Evolutionary conservation across 1,140 invertebrate species (phyloP).

Genomic region (Sipha flava): DNA sequence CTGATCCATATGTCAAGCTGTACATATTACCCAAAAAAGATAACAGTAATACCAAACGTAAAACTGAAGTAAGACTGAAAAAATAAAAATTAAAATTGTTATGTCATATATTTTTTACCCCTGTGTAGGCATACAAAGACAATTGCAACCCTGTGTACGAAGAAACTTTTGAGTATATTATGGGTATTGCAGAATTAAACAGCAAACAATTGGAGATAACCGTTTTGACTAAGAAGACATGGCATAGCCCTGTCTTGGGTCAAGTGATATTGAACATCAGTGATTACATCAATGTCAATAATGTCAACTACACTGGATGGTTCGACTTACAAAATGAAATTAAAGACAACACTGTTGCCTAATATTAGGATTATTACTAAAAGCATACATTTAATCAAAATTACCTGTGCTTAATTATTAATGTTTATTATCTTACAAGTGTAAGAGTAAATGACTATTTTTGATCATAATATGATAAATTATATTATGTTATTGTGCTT

Average conservation of each 20-base stretch:
- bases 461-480: no score
- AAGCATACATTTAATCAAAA: not conserved
- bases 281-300: constrained; percentile 21
- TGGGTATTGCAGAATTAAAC: constrained; percentile 65
- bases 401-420: not conserved
- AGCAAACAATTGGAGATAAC: constrained; percentile 66
- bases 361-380: not conserved
- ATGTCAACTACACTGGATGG: not conserved
- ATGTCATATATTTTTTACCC: constrained; percentile 5
- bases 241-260: constrained; percentile 69
- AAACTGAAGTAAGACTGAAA: constrained; percentile 59
- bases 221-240: constrained; percentile 71
- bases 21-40: constrained; percentile 76
- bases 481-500: no score
- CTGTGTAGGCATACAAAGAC: constrained; percentile 63
- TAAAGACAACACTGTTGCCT: not conserved
- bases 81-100: not conserved
- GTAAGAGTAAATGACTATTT: no score
- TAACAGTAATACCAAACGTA: constrained; percentile 78
- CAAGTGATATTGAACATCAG: constrained; percentile 49
- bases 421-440: not conserved
- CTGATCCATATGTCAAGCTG: constrained; percentile 90
- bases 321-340: constrained; percentile 18
- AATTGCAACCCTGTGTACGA: constrained; percentile 86
- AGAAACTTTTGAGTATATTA: constrained; percentile 77